phyloP scores from a whole-genome alignment of 2,113 vertebrate species.

The Ailuropoda melanoleuca region DNA sequence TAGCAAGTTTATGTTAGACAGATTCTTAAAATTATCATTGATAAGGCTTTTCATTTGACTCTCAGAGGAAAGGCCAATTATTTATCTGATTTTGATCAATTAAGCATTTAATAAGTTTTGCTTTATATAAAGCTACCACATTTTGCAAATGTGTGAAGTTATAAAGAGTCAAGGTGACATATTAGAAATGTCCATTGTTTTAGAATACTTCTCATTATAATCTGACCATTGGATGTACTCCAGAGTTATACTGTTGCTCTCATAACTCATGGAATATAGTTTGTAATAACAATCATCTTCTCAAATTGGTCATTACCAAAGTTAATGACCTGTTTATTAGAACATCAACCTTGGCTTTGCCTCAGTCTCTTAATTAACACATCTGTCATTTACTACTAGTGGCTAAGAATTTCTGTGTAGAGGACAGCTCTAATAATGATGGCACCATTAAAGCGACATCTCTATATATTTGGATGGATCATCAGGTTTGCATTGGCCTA shows the following conservation, averaged over 20 bases:
- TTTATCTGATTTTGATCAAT: constrained; percentile 35
- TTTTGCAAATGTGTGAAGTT: constrained; percentile 53
- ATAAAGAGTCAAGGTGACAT: constrained; percentile 71
- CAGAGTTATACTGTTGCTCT: constrained; percentile 77
- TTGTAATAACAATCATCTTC: constrained; percentile 86
- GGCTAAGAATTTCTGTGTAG: constrained; percentile 72
- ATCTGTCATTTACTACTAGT: constrained; percentile 85
- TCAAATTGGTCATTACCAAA: constrained; percentile 88
- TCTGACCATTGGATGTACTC: constrained; percentile 76
- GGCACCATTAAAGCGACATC: constrained; percentile 72
- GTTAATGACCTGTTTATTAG: constrained; percentile 90
- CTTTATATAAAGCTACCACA: constrained; percentile 57
- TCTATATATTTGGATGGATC: constrained; percentile 64
- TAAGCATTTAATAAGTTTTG: constrained; percentile 67
- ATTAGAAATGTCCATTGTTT: constrained; percentile 46
- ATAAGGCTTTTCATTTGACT: constrained; percentile 56
- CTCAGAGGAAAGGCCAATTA: constrained; percentile 7
- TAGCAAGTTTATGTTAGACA: neutral
- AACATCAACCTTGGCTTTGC: constrained; percentile 89
- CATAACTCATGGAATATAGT: constrained; percentile 81
- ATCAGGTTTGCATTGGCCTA: constrained; percentile 47
- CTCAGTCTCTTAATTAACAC: constrained; percentile 87
- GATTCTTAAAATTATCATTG: neutral
- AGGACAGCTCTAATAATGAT: constrained; percentile 68
- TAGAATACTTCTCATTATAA: constrained; percentile 63